Evolutionary conservation across 2,888 invertebrate genomes (phyloP).

Genomic region (Ceriagrion tenellum): DNA sequence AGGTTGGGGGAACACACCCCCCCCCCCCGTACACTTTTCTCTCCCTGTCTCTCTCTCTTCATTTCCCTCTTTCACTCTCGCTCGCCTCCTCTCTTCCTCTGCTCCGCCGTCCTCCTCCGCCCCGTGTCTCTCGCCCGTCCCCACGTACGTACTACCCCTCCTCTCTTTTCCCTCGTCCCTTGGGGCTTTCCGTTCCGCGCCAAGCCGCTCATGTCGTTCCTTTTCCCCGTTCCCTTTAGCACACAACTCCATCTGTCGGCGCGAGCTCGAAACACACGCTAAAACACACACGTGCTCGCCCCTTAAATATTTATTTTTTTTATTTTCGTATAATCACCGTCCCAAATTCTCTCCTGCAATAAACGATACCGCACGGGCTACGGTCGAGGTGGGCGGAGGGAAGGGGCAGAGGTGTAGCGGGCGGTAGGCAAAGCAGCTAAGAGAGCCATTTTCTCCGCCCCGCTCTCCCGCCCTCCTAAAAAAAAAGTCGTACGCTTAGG

Average conservation of each 20-base stretch:
- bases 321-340: background rate
- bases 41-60: background rate
- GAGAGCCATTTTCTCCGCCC: background rate
- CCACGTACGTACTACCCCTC: background rate
- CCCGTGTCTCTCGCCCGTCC: background rate
- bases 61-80: background rate
- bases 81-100: background rate
- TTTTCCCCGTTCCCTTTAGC: background rate
- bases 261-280: background rate
- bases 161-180: background rate
- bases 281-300: background rate
- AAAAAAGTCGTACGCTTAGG: background rate
- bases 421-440: background rate
- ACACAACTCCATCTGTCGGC: background rate
- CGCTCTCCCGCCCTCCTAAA: background rate
- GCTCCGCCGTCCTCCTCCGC: background rate
- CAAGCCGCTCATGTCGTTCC: background rate
- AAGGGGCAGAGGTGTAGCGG: background rate
- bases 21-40: background rate
- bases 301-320: background rate
- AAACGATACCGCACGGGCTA: background rate
- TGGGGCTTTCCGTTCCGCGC: background rate
- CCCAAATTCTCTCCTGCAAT: background rate
- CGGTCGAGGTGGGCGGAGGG: background rate
- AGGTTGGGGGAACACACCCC: background rate